Evolutionary conservation across 2,113 vertebrate genomes (phyloP), one percentile per base, ranked within the genome.

Genomic region (Zosterops hypoxanthus): DNA sequence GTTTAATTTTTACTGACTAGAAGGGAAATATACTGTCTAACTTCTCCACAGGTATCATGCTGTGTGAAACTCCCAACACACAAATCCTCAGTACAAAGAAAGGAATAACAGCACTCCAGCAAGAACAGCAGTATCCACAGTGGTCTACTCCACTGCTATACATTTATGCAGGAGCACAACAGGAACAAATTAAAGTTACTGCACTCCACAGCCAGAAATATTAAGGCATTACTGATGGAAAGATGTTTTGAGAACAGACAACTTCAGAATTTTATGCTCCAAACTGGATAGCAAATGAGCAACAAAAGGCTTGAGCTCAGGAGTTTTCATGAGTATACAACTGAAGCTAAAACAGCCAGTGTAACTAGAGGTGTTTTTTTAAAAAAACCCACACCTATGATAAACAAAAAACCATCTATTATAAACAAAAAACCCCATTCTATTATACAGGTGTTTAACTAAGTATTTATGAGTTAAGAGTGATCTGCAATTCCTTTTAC

Each of bases 261-360:
- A 28, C 39, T 81, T 81, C 53, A 46, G 20, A 90, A 68, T 12
- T n/a, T 47, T 60, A 36, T 84, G 26, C 33, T 73, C n/a, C 59
- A 65, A 56, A 13, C 0, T 33, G 46, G 52, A 65, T 0, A 69
- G 33, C 13, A 65, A 59, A 64, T 16, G 14, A 84, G 9, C 8
- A 84, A 86, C 21, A 73, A 53, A 89, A 36, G 17, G 34, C 41
- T 18, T 15, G 39, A 24, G 50, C 14, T 87, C 14, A 68, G 33
- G 23, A 76, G 14, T 24, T 76, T 49, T 80, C 68, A 13, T 9
- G 26, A 47, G 15, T 71, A 69, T 44, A 50, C 34, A 82, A 82
- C 15, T 34, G 22, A 90, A 70, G 16, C n/a, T 75, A 36, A 66
- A 93, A 59, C 10, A 87, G 18, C 3, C 34, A 75, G 23, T 3